A percentile compares a stretch with the other conserved stretches of the same genome.
Conservation (phyloP, 2,888 invertebrate genomes). For the Sinelater perroti region DNA sequence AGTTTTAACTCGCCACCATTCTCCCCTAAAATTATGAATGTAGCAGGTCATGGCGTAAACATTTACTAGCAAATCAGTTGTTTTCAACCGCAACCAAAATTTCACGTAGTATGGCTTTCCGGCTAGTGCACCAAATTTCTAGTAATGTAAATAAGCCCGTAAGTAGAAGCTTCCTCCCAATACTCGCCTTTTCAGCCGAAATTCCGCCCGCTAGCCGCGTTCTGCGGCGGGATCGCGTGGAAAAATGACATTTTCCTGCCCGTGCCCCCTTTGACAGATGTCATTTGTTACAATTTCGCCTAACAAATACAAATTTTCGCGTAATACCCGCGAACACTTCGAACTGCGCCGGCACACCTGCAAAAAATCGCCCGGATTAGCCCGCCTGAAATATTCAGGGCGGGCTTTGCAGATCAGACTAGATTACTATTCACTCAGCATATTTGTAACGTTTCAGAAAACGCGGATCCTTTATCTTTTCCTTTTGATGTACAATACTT, state of each 20-base stretch:
- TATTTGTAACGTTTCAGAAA: too few species aligned
- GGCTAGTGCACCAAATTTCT: constrained; percentile 44
- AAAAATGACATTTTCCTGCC: constrained; percentile 17
- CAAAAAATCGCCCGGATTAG: neutral
- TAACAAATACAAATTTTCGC: constrained; percentile 26
- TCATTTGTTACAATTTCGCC: constrained; percentile 29
- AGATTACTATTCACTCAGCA: too few species aligned
- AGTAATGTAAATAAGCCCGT: constrained; percentile 40
- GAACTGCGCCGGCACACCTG: constrained; percentile 2
- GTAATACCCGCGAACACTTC: constrained; percentile 5
- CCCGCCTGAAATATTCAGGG: neutral
- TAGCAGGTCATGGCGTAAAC: constrained; percentile 1
- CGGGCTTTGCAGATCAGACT: too few species aligned
- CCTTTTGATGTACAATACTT: too few species aligned
- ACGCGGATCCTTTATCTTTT: too few species aligned
- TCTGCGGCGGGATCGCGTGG: constrained; percentile 11
- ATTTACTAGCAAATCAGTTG: constrained; percentile 29
- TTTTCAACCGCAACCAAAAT: constrained; percentile 18
- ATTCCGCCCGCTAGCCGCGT: neutral
- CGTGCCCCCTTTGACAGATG: constrained; percentile 28
- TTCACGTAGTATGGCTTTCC: constrained; percentile 41
- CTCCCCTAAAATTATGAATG: too few species aligned
- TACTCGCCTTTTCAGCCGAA: neutral
- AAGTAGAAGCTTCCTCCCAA: constrained; percentile 33
- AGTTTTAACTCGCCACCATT: too few species aligned